Base-by-base conservation (phyloP, 92 coral and sea anemone genomes). In the Hydrozoanthus gracilis region DNA sequence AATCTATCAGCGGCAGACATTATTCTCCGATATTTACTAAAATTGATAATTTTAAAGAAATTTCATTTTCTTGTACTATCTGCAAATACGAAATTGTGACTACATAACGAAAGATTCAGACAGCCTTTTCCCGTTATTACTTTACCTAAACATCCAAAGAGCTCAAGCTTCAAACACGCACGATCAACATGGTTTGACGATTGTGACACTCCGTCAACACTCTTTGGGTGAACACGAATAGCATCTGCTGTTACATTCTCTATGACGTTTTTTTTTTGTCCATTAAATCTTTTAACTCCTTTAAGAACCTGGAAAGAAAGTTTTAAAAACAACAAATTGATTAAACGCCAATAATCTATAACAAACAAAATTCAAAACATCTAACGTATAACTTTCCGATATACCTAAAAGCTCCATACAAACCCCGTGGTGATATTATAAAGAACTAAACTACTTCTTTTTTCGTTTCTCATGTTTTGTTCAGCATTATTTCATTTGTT, bases 91-190 rank as follows among this genome's bases (percentile, higher is more conserved):
- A 55, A 56, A 56, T 8, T 7, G 10, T 5, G 13, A 56, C n/a
- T 10, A n/a, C 3, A 8, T 13, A 13, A 56, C 4, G 62, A 56
- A 56, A 56, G 62, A 10, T 56, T 56, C 62, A 4, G 14, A 0
- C 13, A 56, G 4, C 14, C 10, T 4, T 10, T 45, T 47, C 1
- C 8, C n/a, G 11, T 68, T 3, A 17, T n/a, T n/a, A 51, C 54
- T 27, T 20, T 79, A 79, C 84, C 84, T 62, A 54, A 54, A 46
- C 84, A 79, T 13, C 84, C 84, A 62, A 61, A 79, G 4, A 79
- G 73, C 46, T 79, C 84, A 17, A 79, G 72, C 18, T 48, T 79
- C 39, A 79, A 79, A 79, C 80, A 76, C 45, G 80, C 80, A 51
- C 51, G 80, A 35, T 20, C n/a, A 51, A 76, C 51, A 8, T 35